A percentile compares a stretch with the other conserved stretches of the same genome.
Conservation (phyloP, 1,140 invertebrate species). For the Drosophila baimaii region DNA sequence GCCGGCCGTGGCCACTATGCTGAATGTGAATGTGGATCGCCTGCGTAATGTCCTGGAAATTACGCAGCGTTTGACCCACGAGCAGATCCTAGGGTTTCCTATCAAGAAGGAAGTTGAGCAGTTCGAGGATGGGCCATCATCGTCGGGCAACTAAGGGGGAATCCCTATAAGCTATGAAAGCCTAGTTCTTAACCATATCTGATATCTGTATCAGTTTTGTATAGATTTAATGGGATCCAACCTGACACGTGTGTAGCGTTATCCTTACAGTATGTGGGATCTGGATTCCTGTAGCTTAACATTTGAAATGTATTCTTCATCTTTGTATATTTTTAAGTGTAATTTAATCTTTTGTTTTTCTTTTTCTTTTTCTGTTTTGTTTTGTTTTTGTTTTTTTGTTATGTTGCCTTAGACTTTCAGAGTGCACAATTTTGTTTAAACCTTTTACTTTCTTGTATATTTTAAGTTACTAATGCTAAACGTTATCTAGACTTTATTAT, state of each 20-base stretch:
- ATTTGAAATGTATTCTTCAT: slow-evolving; percentile 13
- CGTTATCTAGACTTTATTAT: slow-evolving; percentile 77
- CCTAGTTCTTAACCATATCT: background rate
- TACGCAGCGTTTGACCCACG: slow-evolving; percentile 40
- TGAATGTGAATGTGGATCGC: slow-evolving; percentile 49
- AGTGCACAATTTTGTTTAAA: slow-evolving; percentile 67
- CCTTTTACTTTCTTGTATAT: slow-evolving; percentile 62
- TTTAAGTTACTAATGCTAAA: slow-evolving; percentile 79
- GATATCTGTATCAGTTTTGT: background rate
- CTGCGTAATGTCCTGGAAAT: slow-evolving; percentile 48
- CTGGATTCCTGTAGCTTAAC: background rate
- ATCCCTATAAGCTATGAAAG: too few relatives aligned
- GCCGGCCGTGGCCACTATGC: slow-evolving; percentile 58
- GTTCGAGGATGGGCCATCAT: background rate
- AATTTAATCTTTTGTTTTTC: slow-evolving; percentile 62
- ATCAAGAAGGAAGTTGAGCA: background rate
- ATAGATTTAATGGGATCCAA: slow-evolving; percentile 6
- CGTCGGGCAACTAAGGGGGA: background rate
- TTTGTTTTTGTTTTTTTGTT: slow-evolving; percentile 39
- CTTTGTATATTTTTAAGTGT: slow-evolving; percentile 68
- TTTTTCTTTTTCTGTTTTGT: too few relatives aligned
- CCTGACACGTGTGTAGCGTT: background rate
- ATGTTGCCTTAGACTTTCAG: slow-evolving; percentile 70
- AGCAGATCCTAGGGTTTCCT: slow-evolving; percentile 38
- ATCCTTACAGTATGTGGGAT: background rate